phyloP scores from a whole-genome alignment of 2,113 vertebrate species.

The Aegypius monachus region DNA sequence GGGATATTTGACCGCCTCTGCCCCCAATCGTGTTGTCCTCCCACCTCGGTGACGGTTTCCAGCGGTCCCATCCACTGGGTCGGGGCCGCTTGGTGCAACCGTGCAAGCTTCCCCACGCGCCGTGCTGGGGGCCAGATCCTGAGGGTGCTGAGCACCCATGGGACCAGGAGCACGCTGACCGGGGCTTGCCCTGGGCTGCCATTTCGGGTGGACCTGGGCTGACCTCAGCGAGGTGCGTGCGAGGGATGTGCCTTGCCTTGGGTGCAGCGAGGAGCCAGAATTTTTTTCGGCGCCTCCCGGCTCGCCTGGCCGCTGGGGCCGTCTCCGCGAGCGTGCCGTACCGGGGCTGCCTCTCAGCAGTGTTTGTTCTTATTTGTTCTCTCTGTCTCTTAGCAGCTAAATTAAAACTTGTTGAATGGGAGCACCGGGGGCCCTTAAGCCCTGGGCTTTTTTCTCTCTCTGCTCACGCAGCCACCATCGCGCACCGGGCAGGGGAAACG shows the following conservation, averaged over 20 bases:
- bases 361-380: slow-evolving; percentile 63
- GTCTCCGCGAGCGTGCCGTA: not conserved
- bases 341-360: not conserved
- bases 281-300: not conserved
- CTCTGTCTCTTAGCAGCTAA: slow-evolving; percentile 60
- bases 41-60: not conserved
- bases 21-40: accelerated
- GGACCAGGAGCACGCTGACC: not conserved
- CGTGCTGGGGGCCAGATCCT: not conserved
- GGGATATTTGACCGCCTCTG: not conserved
- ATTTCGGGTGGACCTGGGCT: not conserved
- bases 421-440: not conserved
- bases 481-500: accelerated
- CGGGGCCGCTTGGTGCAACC: not conserved
- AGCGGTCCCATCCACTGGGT: accelerated
- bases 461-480: not conserved
- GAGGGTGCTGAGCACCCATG: not conserved
- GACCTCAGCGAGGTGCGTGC: not conserved
- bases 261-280: not conserved
- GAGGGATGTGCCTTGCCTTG: not conserved
- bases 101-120: accelerated
- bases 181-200: not conserved
- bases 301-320: not conserved
- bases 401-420: not conserved
- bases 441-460: not conserved